Evolutionary conservation across 37 sponge, comb jelly and placozoan species (phyloP), one percentile per base, ranked within the genome.

Genomic region (Hexactinellida sp.): DNA sequence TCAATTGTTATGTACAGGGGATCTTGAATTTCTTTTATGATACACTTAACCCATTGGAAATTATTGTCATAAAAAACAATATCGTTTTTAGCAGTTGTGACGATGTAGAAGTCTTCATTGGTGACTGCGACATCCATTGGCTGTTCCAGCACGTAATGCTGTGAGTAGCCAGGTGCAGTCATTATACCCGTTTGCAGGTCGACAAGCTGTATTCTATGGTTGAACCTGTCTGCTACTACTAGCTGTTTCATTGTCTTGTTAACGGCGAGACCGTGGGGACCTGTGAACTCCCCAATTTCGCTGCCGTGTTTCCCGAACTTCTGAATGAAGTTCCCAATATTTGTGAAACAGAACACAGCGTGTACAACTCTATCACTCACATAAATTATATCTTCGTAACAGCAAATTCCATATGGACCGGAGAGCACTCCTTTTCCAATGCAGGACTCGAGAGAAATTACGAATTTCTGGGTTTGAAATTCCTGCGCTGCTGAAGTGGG

Each of bases 301-400:
- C 30, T n/a, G 30, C 76, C 76, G 13, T n/a, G 76, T 7, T 25
- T 63, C 13, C 76, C 76, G 76, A 63, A 63, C 34, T 63, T 63
- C 13, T 63, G 76, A 32, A 63, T 23, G 34, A 63, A 63, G 3
- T 7, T 23, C 19, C 76, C 76, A 25, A 63, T 63, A 28, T 63
- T 63, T n/a, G 76, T 63, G 76, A 63, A 63, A 63, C 76, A 63
- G 76, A 63, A 63, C 13, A 63, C 76, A 25, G 76, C 30, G 30
- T 63, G 25, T 7, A 28, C 21, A 25, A 63, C 34, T 7, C 30
- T 23, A 28, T 63, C 76, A n/a, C 76, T 63, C 3, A 63, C 76
- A 63, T 63, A 63, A 23, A 63, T 63, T 3, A 25, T 21, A n/a
- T 63, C 76, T 63, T 63, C 76, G 13, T 32, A 63, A 23, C 76